phyloP scores from a whole-genome alignment of 2,888 invertebrate genomes.

The Epinotia nisella region DNA sequence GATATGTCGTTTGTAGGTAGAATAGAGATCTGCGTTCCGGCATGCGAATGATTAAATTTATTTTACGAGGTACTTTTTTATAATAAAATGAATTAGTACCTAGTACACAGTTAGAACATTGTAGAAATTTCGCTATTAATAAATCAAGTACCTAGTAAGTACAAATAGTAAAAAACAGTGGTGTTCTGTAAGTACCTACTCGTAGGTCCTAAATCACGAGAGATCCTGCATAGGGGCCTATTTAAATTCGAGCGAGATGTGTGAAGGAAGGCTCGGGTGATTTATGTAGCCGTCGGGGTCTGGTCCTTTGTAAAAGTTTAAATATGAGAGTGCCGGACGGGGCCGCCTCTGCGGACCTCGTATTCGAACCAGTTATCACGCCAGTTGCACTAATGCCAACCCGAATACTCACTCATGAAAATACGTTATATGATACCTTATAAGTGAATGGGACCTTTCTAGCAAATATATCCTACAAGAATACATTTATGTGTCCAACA shows the following conservation, averaged over 20 bases:
- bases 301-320: slow-evolving; percentile 76
- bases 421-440: neutral
- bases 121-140: slow-evolving; percentile 15
- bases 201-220: slow-evolving; percentile 71
- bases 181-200: slow-evolving; percentile 60
- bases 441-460: neutral
- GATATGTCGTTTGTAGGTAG: too few relatives aligned
- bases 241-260: slow-evolving; percentile 79
- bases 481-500: slow-evolving; percentile 31
- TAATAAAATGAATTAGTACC: too few relatives aligned
- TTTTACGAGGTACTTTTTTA: too few relatives aligned
- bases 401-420: neutral
- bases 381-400: slow-evolving; percentile 24
- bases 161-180: slow-evolving; percentile 58
- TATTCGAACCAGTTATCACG: slow-evolving; percentile 49
- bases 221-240: slow-evolving; percentile 73
- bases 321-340: slow-evolving; percentile 65
- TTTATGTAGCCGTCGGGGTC: slow-evolving; percentile 70
- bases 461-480: slow-evolving; percentile 12
- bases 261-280: slow-evolving; percentile 75
- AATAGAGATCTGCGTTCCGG: too few relatives aligned
- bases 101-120: neutral
- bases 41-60: too few relatives aligned
- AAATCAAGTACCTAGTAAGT: slow-evolving; percentile 53
- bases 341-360: slow-evolving; percentile 46